Percentiles rank a stretch among this genome's conserved stretches.
phyloP scores from a whole-genome alignment of 2,113 vertebrate genomes.

The Alces alces region DNA sequence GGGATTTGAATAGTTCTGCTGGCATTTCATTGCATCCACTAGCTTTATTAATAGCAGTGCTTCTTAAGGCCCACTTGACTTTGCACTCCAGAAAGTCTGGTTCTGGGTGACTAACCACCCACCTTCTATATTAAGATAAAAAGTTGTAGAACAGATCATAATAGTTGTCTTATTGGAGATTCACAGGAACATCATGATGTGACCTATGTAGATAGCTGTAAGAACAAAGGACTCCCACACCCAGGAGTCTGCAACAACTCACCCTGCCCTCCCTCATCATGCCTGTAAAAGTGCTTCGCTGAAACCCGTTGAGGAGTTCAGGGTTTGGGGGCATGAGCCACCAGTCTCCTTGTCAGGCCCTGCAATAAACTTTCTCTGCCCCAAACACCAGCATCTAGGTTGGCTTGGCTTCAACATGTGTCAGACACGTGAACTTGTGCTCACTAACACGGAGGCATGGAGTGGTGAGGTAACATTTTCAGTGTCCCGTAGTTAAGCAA shows the following conservation, averaged over 20 bases:
- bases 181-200: neutral
- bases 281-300: neutral
- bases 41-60: neutral
- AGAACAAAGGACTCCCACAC: neutral
- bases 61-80: neutral
- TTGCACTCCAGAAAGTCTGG: neutral
- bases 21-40: neutral
- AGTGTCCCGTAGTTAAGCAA: neutral
- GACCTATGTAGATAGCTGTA: neutral
- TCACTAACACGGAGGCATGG: neutral
- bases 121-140: neutral
- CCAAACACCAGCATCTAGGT: neutral
- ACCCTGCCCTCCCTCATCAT: fast-evolving
- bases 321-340: neutral
- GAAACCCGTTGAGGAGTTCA: neutral
- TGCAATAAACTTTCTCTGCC: neutral
- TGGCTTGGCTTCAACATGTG: neutral
- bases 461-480: neutral
- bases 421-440: neutral
- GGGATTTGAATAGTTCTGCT: neutral
- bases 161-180: neutral
- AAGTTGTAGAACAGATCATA: neutral
- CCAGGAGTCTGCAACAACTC: too few species aligned
- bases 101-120: neutral
- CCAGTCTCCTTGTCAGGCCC: neutral